These are phyloP conservation scores for Serinus canaria DNA, from an alignment of 2,113 vertebrate genomes.

Conservation along the genomic window DNA sequence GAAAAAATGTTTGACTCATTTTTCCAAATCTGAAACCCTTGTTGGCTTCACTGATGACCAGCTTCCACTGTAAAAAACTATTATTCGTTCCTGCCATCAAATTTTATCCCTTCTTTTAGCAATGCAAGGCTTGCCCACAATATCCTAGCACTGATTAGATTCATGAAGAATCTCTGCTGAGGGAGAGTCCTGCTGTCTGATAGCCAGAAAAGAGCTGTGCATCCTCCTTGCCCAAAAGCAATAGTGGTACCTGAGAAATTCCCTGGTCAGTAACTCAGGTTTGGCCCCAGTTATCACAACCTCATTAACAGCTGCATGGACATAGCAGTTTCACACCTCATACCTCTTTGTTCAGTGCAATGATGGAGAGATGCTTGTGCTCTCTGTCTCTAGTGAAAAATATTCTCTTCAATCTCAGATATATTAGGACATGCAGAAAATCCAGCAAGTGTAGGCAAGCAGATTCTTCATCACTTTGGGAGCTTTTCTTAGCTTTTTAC, in stretches of 20 bases:
- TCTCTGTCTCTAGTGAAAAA: background rate
- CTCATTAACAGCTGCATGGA: background rate
- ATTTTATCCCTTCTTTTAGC: background rate
- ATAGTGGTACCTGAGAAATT: background rate
- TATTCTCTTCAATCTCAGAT: background rate
- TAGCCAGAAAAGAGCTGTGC: background rate
- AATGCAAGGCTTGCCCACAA: background rate
- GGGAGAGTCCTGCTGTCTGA: background rate
- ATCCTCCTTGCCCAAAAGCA: background rate
- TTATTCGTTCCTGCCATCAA: background rate
- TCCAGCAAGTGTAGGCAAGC: background rate
- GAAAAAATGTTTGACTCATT: background rate
- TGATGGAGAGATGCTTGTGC: background rate
- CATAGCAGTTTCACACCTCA: background rate
- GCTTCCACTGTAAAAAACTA: background rate
- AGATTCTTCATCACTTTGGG: background rate
- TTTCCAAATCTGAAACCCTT: background rate
- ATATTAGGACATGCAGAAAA: background rate
- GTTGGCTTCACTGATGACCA: background rate
- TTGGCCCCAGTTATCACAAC: background rate
- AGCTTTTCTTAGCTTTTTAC: background rate
- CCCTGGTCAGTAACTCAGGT: background rate
- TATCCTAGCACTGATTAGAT: background rate
- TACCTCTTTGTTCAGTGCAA: background rate
- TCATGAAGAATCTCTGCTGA: background rate